Conservation (phyloP, 2,888 invertebrate species). For the Sclerodermus sp. region DNA sequence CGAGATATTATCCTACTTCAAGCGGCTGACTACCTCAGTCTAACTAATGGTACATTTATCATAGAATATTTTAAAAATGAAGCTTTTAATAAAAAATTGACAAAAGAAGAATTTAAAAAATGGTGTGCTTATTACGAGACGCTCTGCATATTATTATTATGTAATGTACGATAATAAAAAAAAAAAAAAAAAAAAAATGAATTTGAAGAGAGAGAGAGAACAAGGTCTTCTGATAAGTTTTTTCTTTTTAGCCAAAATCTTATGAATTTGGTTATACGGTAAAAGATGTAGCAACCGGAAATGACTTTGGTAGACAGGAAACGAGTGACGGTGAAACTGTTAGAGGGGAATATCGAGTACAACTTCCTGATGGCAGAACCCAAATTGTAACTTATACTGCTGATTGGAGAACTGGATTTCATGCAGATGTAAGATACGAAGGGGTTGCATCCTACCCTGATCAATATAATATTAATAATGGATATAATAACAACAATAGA, state of each 20-base stretch:
- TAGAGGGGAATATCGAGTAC: conserved; percentile 65
- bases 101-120: too few species aligned
- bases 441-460: conserved; percentile 71
- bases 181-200: too few species aligned
- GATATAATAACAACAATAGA: conserved; percentile 39
- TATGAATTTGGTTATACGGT: conserved; percentile 81
- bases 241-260: conserved; percentile 65
- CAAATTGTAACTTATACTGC: conserved; percentile 77
- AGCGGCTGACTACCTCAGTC: too few species aligned
- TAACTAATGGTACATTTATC: too few species aligned
- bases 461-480: conserved; percentile 55
- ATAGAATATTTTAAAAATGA: too few species aligned
- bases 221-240: too few species aligned
- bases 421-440: conserved; percentile 76
- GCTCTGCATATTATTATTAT: too few species aligned
- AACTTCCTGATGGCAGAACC: conserved; percentile 65
- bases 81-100: too few species aligned
- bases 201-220: too few species aligned
- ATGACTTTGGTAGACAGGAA: conserved; percentile 73
- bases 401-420: conserved; percentile 78
- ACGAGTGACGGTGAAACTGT: conserved; percentile 73
- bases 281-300: conserved; percentile 74
- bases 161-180: too few species aligned
- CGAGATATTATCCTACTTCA: background rate
- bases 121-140: too few species aligned